Evolutionary conservation across 2,797 vertebrate genomes (phyloP), one percentile per base, ranked within the genome.

Genomic region (Diplodus puntazzo): DNA sequence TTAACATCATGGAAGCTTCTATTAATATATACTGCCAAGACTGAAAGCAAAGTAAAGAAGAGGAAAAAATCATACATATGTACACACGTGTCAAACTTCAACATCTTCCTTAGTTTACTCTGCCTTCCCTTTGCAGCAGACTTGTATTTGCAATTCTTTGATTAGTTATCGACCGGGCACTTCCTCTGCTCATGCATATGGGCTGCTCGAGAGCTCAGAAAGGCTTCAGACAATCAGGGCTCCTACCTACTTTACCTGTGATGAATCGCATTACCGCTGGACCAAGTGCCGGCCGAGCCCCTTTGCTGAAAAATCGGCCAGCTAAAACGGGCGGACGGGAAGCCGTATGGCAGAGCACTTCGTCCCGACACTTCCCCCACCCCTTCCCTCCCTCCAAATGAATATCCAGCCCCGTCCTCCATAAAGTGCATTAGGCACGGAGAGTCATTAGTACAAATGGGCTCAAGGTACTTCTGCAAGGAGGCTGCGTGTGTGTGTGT

Each of bases 371-470:
- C 90, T 50, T 76, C 86, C 87, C 83, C 84, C 83, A 59, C 85
- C 79, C 78, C 50, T 59, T 71, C 55, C 82, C 83, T 58, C 80
- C 45, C 79, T 86, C 88, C 80, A 94, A 93, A 93, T 92, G 84
- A 90, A 93, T 92, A 91, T 92, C 87, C 86, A 93, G 76, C 88
- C 83, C 78, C 73, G 82, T 93, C 86, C 90, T 93, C 91, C 89
- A 86, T 88, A 93, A 94, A 95, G 92, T 94, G 89, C 92, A 94
- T 94, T 95, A 94, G 90, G 92, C 84, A 90, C 84, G 39, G 85
- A 89, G 90, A 89, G 92, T 94, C 92, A 95, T 95, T 95, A 94
- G 90, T 92, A 89, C 91, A 94, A 94, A 92, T 94, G 91, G 91
- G 90, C 86, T 89, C 85, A 86, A 89, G 89, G 91, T 94, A 91